Percentiles rank a stretch among this genome's conserved stretches.
These are phyloP conservation scores for Epirrhoe tristata DNA, from an alignment of 2,888 invertebrate species.

Conservation along the genomic window DNA sequence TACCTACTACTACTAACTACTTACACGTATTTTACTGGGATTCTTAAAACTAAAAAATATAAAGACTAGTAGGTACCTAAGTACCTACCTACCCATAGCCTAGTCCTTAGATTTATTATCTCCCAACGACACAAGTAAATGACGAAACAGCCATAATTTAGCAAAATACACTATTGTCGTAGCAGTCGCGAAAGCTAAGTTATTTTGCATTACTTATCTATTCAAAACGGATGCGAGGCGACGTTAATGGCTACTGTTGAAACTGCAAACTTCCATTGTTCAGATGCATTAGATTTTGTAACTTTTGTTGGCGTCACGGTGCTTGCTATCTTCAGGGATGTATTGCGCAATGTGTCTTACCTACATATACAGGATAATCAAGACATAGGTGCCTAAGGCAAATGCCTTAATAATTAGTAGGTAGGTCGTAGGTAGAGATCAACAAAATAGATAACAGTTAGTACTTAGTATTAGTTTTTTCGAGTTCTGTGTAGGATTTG, in stretches of 20 bases:
- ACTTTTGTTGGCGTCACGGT: slow-evolving; percentile 60
- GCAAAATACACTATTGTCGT: slow-evolving; percentile 5
- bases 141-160: neutral
- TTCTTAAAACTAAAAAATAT: no score
- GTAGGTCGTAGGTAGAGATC: no score
- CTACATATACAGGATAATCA: neutral
- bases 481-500: no score
- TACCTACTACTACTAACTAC: no score
- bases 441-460: no score
- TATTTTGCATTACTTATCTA: slow-evolving; percentile 45
- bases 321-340: slow-evolving; percentile 60
- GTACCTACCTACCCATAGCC: neutral
- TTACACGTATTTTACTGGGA: no score
- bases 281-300: slow-evolving; percentile 66
- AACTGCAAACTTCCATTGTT: slow-evolving; percentile 72
- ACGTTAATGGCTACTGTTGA: slow-evolving; percentile 53
- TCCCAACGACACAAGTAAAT: neutral
- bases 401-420: no score
- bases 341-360: slow-evolving; percentile 43
- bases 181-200: slow-evolving; percentile 31
- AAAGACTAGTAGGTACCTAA: no score
- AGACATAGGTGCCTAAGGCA: neutral
- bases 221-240: slow-evolving; percentile 54
- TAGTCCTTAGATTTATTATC: neutral
- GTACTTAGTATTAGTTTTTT: no score